Base-by-base conservation (phyloP, 2,888 invertebrate species). In the Cheilosia grossa region DNA sequence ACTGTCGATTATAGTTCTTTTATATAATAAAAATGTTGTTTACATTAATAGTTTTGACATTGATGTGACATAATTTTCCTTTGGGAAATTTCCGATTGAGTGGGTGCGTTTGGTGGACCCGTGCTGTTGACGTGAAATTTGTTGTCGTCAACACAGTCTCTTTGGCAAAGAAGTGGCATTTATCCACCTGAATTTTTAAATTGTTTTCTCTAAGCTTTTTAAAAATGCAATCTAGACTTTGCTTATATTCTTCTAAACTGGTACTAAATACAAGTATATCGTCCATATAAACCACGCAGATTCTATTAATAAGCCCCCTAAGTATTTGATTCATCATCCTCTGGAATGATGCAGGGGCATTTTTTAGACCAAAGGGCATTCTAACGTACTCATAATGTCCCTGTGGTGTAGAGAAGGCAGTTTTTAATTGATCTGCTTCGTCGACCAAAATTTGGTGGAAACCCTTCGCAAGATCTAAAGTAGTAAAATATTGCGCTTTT, bases 391-490 rank as follows among this genome's bases (percentile, higher is more conserved):
- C 72, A 21, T 37, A 59, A 61, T 49, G 49, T 15, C 59, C 17
- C 21, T 51, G 24, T 40, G 54, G 54, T 17, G 73, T 81, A 10
- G 61, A 54, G 9, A 80, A 80, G 3, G 67, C 80, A 17, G 69
- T 75, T 81, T 81, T 81, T 19, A 33, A 49, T 54, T 47, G 53
- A 85, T 21, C 21, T 21, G 1, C 1, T 21, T 21, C 21, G 2
- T 21, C 21, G 21, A 21, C 21, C 21, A 21, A 21, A 21, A 21
- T 21, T 21, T 21, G 21, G 2, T 21, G 21, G 21, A 21, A 85
- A 30, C 80, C 80, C 30, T 80, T 85, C 7, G 80, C 75, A 10
- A 80, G 70, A 56, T 70, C 80, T 7, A 85, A 37, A 19, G 70
- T 77, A 6, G 72, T 75, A 24, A 85, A 80, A 70, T 85, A 80